These are phyloP conservation scores for Spodoptera frugiperda DNA, from an alignment of 1,140 invertebrate species.

Conservation along the genomic window DNA sequence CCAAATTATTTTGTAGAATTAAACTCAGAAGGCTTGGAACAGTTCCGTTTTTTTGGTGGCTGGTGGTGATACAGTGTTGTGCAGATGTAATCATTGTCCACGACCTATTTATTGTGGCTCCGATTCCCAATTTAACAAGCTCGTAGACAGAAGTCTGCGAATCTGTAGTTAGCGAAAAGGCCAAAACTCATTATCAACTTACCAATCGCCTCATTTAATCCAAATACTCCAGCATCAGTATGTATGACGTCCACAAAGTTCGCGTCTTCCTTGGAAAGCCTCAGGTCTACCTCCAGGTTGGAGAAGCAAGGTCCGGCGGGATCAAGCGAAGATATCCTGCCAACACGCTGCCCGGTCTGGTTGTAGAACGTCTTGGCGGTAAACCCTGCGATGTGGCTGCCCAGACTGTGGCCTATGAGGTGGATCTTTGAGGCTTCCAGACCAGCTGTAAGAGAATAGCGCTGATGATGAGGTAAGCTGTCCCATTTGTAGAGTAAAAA, in stretches of 20 bases:
- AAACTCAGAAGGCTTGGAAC: too few species aligned
- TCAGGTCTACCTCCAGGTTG: constrained; percentile 81
- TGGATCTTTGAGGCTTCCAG: constrained; percentile 87
- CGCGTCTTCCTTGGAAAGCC: constrained; percentile 89
- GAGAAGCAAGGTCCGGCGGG: constrained; percentile 90
- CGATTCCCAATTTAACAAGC: too few species aligned
- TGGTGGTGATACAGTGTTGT: too few species aligned
- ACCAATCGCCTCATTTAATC: constrained; percentile 78
- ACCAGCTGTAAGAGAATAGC: constrained; percentile 61
- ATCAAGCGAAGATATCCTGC: constrained; percentile 90
- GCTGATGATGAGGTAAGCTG: too few species aligned
- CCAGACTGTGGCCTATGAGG: constrained; percentile 94
- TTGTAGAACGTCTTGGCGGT: constrained; percentile 86
- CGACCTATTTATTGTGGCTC: too few species aligned
- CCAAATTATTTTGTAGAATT: too few species aligned
- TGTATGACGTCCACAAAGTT: constrained; percentile 92
- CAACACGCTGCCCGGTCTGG: constrained; percentile 82
- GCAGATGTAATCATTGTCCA: too few species aligned
- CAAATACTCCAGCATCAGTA: constrained; percentile 88
- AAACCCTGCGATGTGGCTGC: constrained; percentile 93
- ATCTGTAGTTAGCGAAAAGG: too few species aligned
- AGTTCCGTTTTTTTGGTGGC: too few species aligned
- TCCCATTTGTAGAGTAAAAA: too few species aligned
- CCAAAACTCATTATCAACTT: constrained; percentile 39
- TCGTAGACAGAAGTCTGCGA: too few species aligned